Conservation (phyloP, 1,140 invertebrate species). For the Bicyclus anynana region DNA sequence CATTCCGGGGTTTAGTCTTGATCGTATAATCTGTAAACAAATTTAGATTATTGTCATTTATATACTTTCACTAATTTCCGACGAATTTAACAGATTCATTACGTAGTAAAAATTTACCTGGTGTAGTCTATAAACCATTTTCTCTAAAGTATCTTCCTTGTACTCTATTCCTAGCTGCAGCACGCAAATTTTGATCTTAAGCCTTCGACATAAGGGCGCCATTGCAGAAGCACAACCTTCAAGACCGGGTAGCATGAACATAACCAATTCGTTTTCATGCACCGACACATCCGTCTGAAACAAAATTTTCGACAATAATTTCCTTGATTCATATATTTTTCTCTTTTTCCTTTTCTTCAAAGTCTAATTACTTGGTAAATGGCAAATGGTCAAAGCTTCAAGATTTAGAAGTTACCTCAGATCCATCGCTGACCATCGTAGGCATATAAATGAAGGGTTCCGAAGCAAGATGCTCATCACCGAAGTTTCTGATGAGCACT, state of each 20-base stretch:
- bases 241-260: conserved; percentile 89
- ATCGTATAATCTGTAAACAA: conserved; percentile 52
- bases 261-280: conserved; percentile 50
- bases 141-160: conserved; percentile 44
- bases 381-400: neutral
- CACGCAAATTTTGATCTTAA: conserved; percentile 82
- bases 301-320: neutral
- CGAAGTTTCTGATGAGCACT: conserved; percentile 77
- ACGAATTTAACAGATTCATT: neutral
- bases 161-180: conserved; percentile 80
- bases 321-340: too few species aligned
- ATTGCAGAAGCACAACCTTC: conserved; percentile 84
- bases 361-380: too few species aligned
- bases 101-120: conserved; percentile 41
- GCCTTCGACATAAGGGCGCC: conserved; percentile 77
- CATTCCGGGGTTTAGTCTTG: conserved; percentile 77
- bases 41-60: neutral
- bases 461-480: conserved; percentile 71
- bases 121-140: conserved; percentile 57
- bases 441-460: conserved; percentile 71
- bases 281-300: conserved; percentile 54
- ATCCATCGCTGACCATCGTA: conserved; percentile 68
- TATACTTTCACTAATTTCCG: conserved; percentile 4
- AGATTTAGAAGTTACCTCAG: conserved; percentile 40
- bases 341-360: too few species aligned